Base-by-base conservation (phyloP, 2,797 vertebrate species). In the Mormyrops boulengeri region DNA sequence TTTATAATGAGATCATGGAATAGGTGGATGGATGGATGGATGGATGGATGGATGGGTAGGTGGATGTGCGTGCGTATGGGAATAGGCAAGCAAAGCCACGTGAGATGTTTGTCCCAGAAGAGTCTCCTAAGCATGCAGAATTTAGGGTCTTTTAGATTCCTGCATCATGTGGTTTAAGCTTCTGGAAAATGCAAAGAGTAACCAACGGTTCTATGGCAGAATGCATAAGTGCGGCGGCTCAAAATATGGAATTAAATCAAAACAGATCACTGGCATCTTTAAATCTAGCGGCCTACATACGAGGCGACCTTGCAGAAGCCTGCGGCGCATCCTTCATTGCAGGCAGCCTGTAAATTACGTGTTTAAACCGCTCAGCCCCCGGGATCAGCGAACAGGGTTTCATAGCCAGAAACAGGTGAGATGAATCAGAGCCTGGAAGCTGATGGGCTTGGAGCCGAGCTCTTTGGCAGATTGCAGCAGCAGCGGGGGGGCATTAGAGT, bases 251-350 rank as follows among this genome's bases (percentile, higher is more conserved):
- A 77, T 52, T 73, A 89, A 89, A 50, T 66, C n/a, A 19, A 66
- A 89, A 49, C 88, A 89, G 80, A 86, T 66, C 38, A 53, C 49
- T 52, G 22, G n/a, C 8, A 34, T 57, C n/a, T 62, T 85, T 89
- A 89, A 85, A 50, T 85, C 26, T 14, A 50, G 30, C 41, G 22
- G 9, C 26, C 77, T 30, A 41, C 88, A 50, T 60, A 85, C 2
- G 12, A 85, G 8, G 55, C 0, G 17, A 57, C 30, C 41, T 26
- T 1, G 12, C 11, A 8, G 14, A 38, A 55, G 11, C 84, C 4
- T 7, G 17, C 22, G 2, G 11, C 22, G 0, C 12, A 17, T 22
- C 44, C 17, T 38, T 84, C 47, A 85, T 5, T 12, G 26, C 62
- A 44, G 34, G 4, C 49, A 77, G 84, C 26, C 19, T 55, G 38